Evolutionary conservation across 2,113 vertebrate genomes (phyloP).

Genomic region (Neolamprologus brichardi): DNA sequence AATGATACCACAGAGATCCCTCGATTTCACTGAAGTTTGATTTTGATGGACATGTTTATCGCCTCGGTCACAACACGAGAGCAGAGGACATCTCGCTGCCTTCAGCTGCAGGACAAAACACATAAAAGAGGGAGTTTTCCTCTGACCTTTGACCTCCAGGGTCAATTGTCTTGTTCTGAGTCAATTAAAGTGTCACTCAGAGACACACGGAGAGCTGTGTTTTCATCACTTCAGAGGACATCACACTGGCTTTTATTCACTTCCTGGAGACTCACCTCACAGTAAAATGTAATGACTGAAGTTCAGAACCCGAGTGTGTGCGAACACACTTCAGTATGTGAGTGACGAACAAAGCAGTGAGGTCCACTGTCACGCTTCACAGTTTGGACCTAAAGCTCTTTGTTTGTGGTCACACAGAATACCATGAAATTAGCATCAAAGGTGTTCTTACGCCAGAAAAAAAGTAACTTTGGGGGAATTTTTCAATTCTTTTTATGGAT

Average conservation of each 20-base stretch:
- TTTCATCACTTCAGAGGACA: neutral
- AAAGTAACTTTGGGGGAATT: neutral
- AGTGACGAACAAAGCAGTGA: neutral
- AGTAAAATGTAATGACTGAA: neutral
- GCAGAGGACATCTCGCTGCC: neutral
- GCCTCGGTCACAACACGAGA: neutral
- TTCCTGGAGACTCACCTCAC: neutral
- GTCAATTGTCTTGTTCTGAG: neutral
- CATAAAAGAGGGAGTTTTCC: neutral
- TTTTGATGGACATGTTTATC: neutral
- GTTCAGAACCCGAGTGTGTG: neutral
- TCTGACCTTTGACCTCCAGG: neutral
- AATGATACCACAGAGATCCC: neutral
- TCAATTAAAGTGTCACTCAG: neutral
- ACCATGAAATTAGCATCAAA: rapidly evolving
- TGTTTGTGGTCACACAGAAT: neutral
- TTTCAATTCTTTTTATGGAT: neutral
- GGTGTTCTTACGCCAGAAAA: neutral
- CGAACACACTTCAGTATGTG: neutral
- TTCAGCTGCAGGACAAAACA: neutral
- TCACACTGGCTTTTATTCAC: neutral
- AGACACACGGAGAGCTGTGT: neutral
- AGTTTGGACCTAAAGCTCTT: neutral
- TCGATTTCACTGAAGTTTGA: neutral
- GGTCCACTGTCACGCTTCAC: neutral